phyloP scores from a whole-genome alignment of 2,888 invertebrate genomes.

The Synanthedon formicaeformis region DNA sequence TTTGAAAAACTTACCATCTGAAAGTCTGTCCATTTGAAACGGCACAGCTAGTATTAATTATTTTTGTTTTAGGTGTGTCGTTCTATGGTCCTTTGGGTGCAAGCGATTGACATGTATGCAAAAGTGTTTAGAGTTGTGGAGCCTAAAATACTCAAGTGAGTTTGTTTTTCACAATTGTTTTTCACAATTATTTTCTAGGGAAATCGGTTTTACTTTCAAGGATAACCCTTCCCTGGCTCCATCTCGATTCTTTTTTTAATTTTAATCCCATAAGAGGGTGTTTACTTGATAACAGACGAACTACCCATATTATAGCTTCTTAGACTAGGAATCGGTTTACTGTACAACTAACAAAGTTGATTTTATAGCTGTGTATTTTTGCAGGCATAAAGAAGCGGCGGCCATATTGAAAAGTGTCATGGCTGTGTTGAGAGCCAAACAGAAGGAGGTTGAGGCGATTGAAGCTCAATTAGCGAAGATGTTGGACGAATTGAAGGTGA shows the following conservation, averaged over 20 bases:
- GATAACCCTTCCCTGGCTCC: neutral
- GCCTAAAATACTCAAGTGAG: slow-evolving; percentile 85
- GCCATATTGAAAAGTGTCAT: slow-evolving; percentile 81
- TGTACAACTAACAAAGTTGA: too few relatives aligned
- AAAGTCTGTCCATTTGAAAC: too few relatives aligned
- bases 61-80: slow-evolving; percentile 78
- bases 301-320: too few relatives aligned
- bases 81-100: slow-evolving; percentile 93
- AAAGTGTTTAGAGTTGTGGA: slow-evolving; percentile 89
- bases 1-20: too few relatives aligned
- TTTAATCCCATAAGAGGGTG: too few relatives aligned
- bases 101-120: slow-evolving; percentile 90
- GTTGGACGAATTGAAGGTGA: slow-evolving; percentile 77
- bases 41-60: too few relatives aligned
- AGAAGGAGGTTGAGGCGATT: slow-evolving; percentile 83
- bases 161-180: slow-evolving; percentile 12
- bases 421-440: slow-evolving; percentile 81
- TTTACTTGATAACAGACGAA: too few relatives aligned
- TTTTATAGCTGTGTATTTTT: neutral
- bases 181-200: slow-evolving; percentile 9
- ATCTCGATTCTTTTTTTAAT: neutral
- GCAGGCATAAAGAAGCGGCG: slow-evolving; percentile 82
- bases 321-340: too few relatives aligned
- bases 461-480: slow-evolving; percentile 83
- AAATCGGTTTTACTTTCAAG: neutral